Base-by-base conservation (phyloP, 2,888 invertebrate species). In the Harpalus rufipes region DNA sequence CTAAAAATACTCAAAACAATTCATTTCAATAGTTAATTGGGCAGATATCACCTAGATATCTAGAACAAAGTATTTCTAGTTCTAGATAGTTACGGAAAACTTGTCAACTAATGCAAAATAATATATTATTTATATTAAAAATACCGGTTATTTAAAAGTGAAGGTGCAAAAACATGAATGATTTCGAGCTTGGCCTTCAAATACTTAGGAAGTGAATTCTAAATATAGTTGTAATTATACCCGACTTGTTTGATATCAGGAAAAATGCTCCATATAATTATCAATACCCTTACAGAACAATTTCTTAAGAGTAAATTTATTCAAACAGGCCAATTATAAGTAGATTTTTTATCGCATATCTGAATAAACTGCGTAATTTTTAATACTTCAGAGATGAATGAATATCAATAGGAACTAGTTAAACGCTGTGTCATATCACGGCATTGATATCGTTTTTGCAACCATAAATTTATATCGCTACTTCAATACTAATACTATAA, bases 151-250 rank as follows among this genome's bases (percentile, higher is more conserved):
- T 44, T 84, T 80, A 80, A 85, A 85, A 85, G 85, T 80, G 85
- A 85, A 85, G 16, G 85, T 80, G 72, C 72, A 80, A 85, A 85
- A 85, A 68, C 85, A 85, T 85, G 85, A 85, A 85, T 85, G 85
- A 85, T 85, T 85, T 80, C 72, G 80, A 85, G 68, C 61, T 65
- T 85, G 80, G 68, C 85, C 85, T 85, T 85, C 85, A 80, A 85
- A 68, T 85, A 72, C 85, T 80, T 79, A 72, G 80, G 80, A 80
- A 85, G 85, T 85, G 56, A 85, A 80, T 80, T 85, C 85, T 85
- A 85, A 85, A 85, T 85, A 85, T 85, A 85, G 85, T 80, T 80
- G 41, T 72, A 80, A 76, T 83, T 83, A 82, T 72, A 58, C 21
- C 10, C 41, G 58, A 78, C 58, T 78, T 74, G 56, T 78, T 16